These are phyloP conservation scores for Naja naja DNA, from an alignment of 2,113 vertebrate species.

Conservation along the genomic window DNA sequence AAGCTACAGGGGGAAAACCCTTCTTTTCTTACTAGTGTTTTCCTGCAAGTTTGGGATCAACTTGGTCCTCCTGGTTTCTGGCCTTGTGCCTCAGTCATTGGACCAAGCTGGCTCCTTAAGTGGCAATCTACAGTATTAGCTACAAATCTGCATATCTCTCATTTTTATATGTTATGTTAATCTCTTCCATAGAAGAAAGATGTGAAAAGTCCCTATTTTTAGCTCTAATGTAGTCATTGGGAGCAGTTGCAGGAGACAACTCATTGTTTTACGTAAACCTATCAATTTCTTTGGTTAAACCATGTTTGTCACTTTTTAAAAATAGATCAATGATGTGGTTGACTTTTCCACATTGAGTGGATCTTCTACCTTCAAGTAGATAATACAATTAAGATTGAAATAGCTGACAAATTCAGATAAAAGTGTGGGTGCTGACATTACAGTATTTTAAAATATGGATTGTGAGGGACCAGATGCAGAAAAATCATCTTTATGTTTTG, in stretches of 20 bases:
- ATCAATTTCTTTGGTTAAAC: neutral
- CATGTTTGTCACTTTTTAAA: neutral
- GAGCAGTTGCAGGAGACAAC: neutral
- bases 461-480: neutral
- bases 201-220: neutral
- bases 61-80: neutral
- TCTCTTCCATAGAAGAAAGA: neutral
- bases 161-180: neutral
- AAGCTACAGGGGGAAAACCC: neutral
- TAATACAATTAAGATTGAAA: constrained; percentile 35
- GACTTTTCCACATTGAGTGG: neutral
- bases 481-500: constrained; percentile 43
- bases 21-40: neutral
- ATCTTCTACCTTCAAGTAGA: neutral
- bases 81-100: neutral
- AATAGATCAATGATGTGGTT: neutral
- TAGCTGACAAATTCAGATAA: constrained; percentile 50
- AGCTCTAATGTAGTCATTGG: neutral
- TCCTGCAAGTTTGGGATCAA: neutral
- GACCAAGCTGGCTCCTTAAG: neutral
- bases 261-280: neutral
- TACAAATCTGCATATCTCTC: neutral
- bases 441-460: constrained; percentile 26
- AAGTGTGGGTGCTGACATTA: constrained; percentile 35
- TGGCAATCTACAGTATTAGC: neutral